Base-by-base conservation (phyloP, 35 echinoderm and acorn worm genomes). In the Patiria miniata region DNA sequence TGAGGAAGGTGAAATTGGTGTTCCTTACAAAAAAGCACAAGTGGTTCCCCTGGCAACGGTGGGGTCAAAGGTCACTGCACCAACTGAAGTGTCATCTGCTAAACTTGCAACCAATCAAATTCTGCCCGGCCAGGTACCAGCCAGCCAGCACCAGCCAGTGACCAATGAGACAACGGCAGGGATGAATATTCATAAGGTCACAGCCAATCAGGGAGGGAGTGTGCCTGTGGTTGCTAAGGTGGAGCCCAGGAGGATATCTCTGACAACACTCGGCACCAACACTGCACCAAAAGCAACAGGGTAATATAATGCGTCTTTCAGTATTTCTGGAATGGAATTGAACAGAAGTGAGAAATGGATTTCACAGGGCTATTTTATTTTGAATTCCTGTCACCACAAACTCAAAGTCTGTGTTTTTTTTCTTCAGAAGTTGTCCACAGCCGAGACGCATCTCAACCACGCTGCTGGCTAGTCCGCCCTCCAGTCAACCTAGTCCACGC, bases 1-100 rank as follows among this genome's bases (percentile, higher is more conserved):
- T 88, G 96, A 99, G 81, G 36, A 84, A 18, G 84, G 81, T 40
- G 96, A 99, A 83, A 83, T 99, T 17, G 96, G 96, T 21, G 79
- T 80, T 12, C 87, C 73, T n/a, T 94, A 87, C 55, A 30, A 59
- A 84, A 86, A 83, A 58, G 58, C 89, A 80, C 84, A 79, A 8
- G 60, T 37, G 7, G 39, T 51, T 52, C 68, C 68, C 32, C 26
- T 42, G 39, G 44, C 38, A 78, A 47, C 85, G n/a, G 39, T 21
- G 32, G 51, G 65, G 36, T 23, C 39, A 37, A 86, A 86, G 17
- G 40, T 65, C 59, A 65, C 55, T 39, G 2, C 55, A 77, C 61
- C 60, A 36, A 32, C 37, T 85, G 83, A 28, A 21, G 59, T n/a
- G 39, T 22, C 42, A 44, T 40, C 58, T 58, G 28, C 7, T n/a